Evolutionary conservation across 2,113 vertebrate species (phyloP), one percentile per base, ranked within the genome.

Genomic region (Gymnogyps californianus): DNA sequence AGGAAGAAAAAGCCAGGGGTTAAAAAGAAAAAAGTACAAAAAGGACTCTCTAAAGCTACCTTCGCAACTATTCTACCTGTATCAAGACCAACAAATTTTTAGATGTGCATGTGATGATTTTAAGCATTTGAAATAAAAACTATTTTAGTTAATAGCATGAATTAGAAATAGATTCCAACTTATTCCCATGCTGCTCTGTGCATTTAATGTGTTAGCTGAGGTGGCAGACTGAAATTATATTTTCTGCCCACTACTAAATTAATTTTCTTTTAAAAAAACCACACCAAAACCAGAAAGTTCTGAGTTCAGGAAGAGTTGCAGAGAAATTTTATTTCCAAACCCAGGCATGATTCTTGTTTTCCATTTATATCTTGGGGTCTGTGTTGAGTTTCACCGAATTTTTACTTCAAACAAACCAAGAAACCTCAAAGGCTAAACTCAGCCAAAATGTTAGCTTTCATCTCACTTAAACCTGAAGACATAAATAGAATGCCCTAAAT

Each of bases 351-450:
- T 52, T 76, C 61, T 69, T 69, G 44, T 79, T 92, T 92, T 96
- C 95, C 91, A 84, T 96, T 96, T 96, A 80, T 89, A 95, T 79
- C 91, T 79, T 72, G 66, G 58, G 17, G 58, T 87, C 62, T 1
- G 0, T 83, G 62, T 52, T 64, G 57, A 96, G 42, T 87, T 96
- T 83, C 87, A 59, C 74, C 87, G 40, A 79, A 84, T 91, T 96
- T 93, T 84, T 31, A 85, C 83, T 94, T 97, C 95, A 96, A 96
- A 97, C 52, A 91, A 96, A 94, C 93, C 70, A 93, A 96, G 89
- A 97, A 96, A 95, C 95, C 92, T 93, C 93, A 96, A 94, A 94
- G 70, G 46, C 87, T 89, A 91, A 91, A 87, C 78, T 91, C 78
- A 90, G 91, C 91, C 84, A 96, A 87, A 94, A 89, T 46, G 36